A percentile compares a stretch with the other conserved stretches of the same genome.
These are phyloP conservation scores for Drosophila peninsularis DNA, from an alignment of 2,888 invertebrate genomes.

Conservation along the genomic window DNA sequence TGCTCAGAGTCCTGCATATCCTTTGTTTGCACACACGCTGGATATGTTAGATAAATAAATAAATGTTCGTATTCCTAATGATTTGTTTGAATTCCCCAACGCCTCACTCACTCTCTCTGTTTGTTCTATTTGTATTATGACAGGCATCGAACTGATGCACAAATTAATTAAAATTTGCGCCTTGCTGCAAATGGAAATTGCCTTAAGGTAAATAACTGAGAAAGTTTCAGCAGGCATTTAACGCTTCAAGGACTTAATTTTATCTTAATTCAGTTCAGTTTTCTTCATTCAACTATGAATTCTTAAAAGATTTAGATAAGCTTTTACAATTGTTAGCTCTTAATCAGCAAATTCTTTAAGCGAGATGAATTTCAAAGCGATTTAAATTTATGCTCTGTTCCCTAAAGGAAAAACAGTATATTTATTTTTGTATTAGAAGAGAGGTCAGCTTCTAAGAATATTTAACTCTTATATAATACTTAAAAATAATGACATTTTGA, in stretches of 20 bases:
- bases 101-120: neutral
- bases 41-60: conserved; percentile 54
- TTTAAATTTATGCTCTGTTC: too few relatives aligned
- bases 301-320: neutral
- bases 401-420: too few relatives aligned
- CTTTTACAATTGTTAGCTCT: neutral
- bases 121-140: conserved; percentile 67
- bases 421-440: too few relatives aligned
- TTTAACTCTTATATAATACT: too few relatives aligned
- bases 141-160: conserved; percentile 61
- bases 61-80: conserved; percentile 48
- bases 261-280: conserved; percentile 8
- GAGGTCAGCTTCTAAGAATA: too few relatives aligned
- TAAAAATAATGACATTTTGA: too few relatives aligned
- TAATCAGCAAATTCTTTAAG: neutral
- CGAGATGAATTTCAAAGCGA: neutral
- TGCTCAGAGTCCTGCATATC: conserved; percentile 23
- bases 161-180: conserved; percentile 73
- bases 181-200: conserved; percentile 23
- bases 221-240: neutral
- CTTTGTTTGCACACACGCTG: conserved; percentile 48
- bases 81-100: conserved; percentile 44
- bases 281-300: neutral
- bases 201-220: conserved; percentile 36
- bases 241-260: neutral